phyloP scores from a whole-genome alignment of 1,140 invertebrate species.

The Philaenus spumarius region DNA sequence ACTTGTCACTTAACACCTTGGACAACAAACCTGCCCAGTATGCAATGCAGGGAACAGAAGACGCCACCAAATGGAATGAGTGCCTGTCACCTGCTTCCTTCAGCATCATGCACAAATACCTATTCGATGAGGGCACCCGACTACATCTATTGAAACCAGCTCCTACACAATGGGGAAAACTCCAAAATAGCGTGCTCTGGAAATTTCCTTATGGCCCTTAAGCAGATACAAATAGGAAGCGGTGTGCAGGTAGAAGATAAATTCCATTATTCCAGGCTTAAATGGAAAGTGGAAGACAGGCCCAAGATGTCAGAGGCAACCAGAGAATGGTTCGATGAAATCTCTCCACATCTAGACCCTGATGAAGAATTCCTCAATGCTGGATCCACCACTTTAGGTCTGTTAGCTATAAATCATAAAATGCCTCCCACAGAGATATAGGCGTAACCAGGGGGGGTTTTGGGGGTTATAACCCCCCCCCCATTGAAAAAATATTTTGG shows the following conservation, averaged over 20 bases:
- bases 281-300: background rate
- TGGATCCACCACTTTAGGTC: constrained; percentile 14
- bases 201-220: background rate
- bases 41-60: constrained; percentile 1
- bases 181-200: background rate
- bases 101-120: background rate
- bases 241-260: too few relatives aligned
- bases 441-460: too few relatives aligned
- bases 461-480: too few relatives aligned
- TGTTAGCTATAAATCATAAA: constrained; percentile 12
- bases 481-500: too few relatives aligned
- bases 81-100: constrained; percentile 19
- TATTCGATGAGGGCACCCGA: background rate
- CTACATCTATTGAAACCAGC: background rate
- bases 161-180: background rate
- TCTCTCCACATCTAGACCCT: background rate
- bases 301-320: background rate
- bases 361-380: constrained; percentile 5
- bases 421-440: too few relatives aligned
- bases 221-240: background rate
- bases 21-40: too few relatives aligned
- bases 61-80: constrained; percentile 21
- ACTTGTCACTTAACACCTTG: constrained; percentile 5
- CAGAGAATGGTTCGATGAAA: background rate
- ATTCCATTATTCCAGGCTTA: background rate